Evolutionary conservation across 1,140 invertebrate species (phyloP).

Genomic region (Aphelenchoides avenae): DNA sequence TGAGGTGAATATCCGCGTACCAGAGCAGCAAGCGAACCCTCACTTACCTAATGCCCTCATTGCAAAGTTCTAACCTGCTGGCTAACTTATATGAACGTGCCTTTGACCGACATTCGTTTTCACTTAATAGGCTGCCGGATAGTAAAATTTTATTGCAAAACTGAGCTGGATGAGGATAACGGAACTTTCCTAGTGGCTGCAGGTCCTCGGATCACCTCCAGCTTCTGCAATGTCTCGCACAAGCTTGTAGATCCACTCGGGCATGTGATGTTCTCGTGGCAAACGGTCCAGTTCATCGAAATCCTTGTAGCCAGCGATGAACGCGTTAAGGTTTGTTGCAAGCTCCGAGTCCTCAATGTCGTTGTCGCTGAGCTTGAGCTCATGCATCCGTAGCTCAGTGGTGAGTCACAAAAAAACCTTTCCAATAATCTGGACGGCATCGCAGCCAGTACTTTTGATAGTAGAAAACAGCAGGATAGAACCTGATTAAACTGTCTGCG

Average conservation of each 20-base stretch:
- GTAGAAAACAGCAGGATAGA: conserved; percentile 57
- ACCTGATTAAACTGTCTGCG: no score
- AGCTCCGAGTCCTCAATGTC: conserved; percentile 47
- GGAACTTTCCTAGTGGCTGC: no score
- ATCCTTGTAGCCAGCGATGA: conserved; percentile 46
- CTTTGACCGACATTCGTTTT: no score
- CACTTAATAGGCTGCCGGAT: no score
- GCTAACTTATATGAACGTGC: no score
- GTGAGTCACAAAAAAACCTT: conserved; percentile 24
- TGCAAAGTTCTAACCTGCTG: no score
- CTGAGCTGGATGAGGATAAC: no score
- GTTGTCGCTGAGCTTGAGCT: conserved; percentile 45
- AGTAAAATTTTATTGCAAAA: no score
- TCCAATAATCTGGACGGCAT: conserved; percentile 41
- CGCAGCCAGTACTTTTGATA: conserved; percentile 54
- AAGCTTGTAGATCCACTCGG: conserved; percentile 26
- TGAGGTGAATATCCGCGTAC: no score
- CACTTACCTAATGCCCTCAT: no score
- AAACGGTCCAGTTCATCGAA: conserved; percentile 48
- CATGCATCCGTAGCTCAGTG: neutral
- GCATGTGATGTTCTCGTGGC: conserved; percentile 38
- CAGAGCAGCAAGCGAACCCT: no score
- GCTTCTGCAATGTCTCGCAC: conserved; percentile 45
- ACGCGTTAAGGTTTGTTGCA: conserved; percentile 53
- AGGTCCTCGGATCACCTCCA: conserved; percentile 50